These are phyloP conservation scores for Brachyrhaphis roseni DNA, from an alignment of 2,797 vertebrate species.

Conservation along the genomic window DNA sequence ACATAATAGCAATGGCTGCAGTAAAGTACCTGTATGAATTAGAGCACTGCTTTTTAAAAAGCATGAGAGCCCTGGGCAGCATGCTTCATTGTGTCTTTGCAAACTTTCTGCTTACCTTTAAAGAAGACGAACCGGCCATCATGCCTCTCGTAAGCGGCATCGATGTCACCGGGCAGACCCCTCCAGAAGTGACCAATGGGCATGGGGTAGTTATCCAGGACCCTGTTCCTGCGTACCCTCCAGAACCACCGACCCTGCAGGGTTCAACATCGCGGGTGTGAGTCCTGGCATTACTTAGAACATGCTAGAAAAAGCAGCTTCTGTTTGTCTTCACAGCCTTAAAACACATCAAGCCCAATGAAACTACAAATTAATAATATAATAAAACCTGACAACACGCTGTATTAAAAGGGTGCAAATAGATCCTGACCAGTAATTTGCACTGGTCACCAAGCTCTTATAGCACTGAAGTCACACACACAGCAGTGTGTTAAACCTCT, in stretches of 20 bases:
- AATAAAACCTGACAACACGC: neutral
- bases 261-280: neutral
- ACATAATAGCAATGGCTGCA: neutral
- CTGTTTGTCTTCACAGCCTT: neutral
- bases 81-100: neutral
- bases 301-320: neutral
- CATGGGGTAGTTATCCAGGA: conserved; percentile 98
- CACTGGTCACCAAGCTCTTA: conserved; percentile 3
- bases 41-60: neutral
- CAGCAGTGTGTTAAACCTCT: conserved; percentile 16
- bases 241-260: conserved; percentile 95
- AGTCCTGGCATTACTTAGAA: neutral
- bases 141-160: conserved; percentile 93
- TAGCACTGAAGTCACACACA: neutral
- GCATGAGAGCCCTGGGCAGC: neutral
- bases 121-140: conserved; percentile 96
- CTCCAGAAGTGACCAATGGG: conserved; percentile 97
- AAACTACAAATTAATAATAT: neutral
- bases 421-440: neutral
- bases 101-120: conserved; percentile 83
- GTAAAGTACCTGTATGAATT: neutral
- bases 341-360: neutral
- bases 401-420: neutral
- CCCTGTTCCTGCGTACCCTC: conserved; percentile 93
- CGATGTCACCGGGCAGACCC: conserved; percentile 92